Conservation (phyloP, 2,113 vertebrate species). For the Hemichromis elongatus region DNA sequence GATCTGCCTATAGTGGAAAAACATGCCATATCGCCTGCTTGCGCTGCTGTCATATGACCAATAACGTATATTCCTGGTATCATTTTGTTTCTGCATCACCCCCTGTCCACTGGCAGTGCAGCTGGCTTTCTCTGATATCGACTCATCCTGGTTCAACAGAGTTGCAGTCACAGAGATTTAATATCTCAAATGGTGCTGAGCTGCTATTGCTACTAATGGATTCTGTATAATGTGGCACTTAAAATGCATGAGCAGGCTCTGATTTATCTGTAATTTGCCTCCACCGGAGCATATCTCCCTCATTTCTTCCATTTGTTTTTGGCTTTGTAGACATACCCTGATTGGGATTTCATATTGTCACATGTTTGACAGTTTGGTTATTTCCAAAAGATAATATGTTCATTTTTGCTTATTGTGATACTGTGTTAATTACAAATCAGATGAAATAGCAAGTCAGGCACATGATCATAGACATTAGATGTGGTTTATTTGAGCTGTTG, state of each 20-base stretch:
- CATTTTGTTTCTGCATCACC: slow-evolving; percentile 9
- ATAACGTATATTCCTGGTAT: background rate
- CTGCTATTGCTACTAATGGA: slow-evolving; percentile 65
- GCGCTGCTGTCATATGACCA: background rate
- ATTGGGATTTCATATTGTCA: slow-evolving; percentile 48
- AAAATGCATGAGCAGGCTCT: slow-evolving; percentile 67
- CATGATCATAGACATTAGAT: slow-evolving; percentile 6
- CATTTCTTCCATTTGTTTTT: slow-evolving; percentile 57
- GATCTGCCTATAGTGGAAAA: background rate
- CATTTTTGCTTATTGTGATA: slow-evolving; percentile 1
- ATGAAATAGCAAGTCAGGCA: slow-evolving; percentile 8
- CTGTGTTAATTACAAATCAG: slow-evolving; percentile 26
- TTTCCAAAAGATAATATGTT: slow-evolving; percentile 2
- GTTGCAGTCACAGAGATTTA: slow-evolving; percentile 64
- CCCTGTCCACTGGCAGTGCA: slow-evolving; percentile 21
- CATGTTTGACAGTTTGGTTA: slow-evolving; percentile 20
- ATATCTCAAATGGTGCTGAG: slow-evolving; percentile 62
- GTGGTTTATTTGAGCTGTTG: slow-evolving; percentile 27
- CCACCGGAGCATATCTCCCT: slow-evolving; percentile 56
- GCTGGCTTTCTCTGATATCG: slow-evolving; percentile 40
- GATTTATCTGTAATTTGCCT: slow-evolving; percentile 71
- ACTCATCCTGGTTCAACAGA: slow-evolving; percentile 42
- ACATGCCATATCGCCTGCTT: slow-evolving; percentile 1
- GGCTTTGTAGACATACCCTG: slow-evolving; percentile 8
- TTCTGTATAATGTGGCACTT: slow-evolving; percentile 70